Base-by-base conservation (phyloP, 2,888 invertebrate genomes). In the Punctoribates punctum region DNA sequence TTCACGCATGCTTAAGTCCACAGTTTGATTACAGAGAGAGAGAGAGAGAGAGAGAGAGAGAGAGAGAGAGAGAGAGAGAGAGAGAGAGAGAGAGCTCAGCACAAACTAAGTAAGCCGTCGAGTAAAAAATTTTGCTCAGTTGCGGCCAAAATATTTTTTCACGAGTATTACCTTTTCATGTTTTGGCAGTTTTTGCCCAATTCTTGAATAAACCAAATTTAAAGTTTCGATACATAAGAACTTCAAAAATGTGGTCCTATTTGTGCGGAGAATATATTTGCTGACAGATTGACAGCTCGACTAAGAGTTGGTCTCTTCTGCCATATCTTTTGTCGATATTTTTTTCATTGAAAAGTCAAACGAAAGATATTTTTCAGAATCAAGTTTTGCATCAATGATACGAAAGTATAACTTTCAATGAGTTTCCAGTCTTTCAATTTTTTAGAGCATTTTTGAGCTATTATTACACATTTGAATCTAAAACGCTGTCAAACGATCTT, bases 1-100 rank as follows among this genome's bases (percentile, higher is more conserved):
- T 70, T 70, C 46, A 70, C 70, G 70, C 70, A 70, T 70, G 70
- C 70, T 70, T 70, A 46, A 42, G 42, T 46, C 42, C 20, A 70
- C 42, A 42, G 70, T 70, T 70, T 70, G 70, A 70, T 70, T 46
- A 46, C 70, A 17, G 4, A n/a, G n/a, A 46, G 46, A 46, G 9
- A 11, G 46, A 46, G 9, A 46, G 15, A 11, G n/a, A n/a, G n/a
- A n/a, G n/a, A n/a, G n/a, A n/a, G n/a, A n/a, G n/a, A n/a, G n/a
- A n/a, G n/a, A n/a, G n/a, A n/a, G n/a, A n/a, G n/a, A n/a, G n/a
- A n/a, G n/a, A n/a, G n/a, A n/a, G n/a, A n/a, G n/a, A n/a, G n/a
- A n/a, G n/a, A n/a, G n/a, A n/a, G n/a, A n/a, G n/a, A n/a, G n/a
- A n/a, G n/a, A n/a, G n/a, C n/a, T n/a, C n/a, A n/a, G n/a, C 34